Percentiles rank a stretch among this genome's conserved stretches.
Evolutionary conservation across 2,888 invertebrate genomes (phyloP).

Genomic region (Cloeon dipterum): DNA sequence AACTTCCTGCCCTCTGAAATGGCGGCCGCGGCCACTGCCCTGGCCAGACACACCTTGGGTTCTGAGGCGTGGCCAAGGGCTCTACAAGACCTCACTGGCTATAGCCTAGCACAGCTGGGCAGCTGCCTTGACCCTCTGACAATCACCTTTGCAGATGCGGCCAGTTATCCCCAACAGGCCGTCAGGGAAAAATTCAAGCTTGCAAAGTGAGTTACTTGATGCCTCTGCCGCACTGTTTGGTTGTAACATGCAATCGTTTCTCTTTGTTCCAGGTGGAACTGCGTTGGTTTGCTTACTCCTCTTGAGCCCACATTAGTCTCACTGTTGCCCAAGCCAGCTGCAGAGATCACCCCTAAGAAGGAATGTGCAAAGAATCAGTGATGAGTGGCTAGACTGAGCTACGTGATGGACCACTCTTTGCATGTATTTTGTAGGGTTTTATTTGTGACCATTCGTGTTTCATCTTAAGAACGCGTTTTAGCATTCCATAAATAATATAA

Average conservation of each 20-base stretch:
- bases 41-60: slow-evolving; percentile 50
- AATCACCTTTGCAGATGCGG: slow-evolving; percentile 42
- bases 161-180: slow-evolving; percentile 50
- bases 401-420: no score
- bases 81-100: slow-evolving; percentile 40
- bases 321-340: not conserved
- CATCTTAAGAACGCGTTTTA: no score
- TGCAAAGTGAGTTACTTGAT: slow-evolving; percentile 16
- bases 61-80: slow-evolving; percentile 38
- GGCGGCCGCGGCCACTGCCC: slow-evolving; percentile 56
- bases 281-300: slow-evolving; percentile 6
- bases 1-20: slow-evolving; percentile 60
- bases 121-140: slow-evolving; percentile 42
- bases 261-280: slow-evolving; percentile 6
- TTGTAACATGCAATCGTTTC: not conserved
- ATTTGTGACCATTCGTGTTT: no score
- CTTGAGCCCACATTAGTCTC: not conserved
- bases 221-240: not conserved
- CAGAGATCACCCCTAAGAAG: no score
- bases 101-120: slow-evolving; percentile 37
- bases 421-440: no score
- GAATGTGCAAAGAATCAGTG: no score
- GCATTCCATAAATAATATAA: no score
- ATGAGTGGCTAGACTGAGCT: no score
- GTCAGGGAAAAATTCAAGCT: slow-evolving; percentile 70